Conservation (phyloP, 2,797 vertebrate genomes). For the Anguilla marmorata region DNA sequence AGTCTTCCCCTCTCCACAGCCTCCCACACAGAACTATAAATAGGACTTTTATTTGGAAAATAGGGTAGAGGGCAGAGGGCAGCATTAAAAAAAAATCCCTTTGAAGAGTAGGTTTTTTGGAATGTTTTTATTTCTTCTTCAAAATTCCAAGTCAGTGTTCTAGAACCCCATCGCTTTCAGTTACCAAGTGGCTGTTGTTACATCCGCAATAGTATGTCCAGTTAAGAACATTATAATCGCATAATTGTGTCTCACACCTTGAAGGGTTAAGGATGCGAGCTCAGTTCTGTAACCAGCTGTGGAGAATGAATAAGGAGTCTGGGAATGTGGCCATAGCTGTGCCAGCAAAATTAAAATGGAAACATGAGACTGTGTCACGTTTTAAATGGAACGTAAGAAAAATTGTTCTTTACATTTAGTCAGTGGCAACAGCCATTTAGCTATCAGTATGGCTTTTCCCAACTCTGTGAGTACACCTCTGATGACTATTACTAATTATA, state of each 20-base stretch:
- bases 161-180: not conserved
- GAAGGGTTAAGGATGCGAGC: not conserved
- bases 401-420: not conserved
- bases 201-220: not conserved
- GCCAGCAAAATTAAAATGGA: not conserved
- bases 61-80: not conserved
- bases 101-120: no score
- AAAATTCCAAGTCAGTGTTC: no score
- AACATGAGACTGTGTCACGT: not conserved
- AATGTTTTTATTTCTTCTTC: not conserved
- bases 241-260: not conserved
- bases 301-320: not conserved
- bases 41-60: constrained; percentile 8
- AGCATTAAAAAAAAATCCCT: no score
- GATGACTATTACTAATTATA: not conserved
- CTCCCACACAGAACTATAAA: constrained; percentile 10
- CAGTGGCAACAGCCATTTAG: not conserved
- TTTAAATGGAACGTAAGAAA: not conserved
- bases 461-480: not conserved
- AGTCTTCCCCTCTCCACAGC: not conserved
- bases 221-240: not conserved
- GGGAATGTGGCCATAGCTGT: not conserved
- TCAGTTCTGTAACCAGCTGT: not conserved
- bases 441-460: not conserved
- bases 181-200: not conserved